Conservation (phyloP, 2,888 invertebrate genomes). For the Nemoura dubitans region DNA sequence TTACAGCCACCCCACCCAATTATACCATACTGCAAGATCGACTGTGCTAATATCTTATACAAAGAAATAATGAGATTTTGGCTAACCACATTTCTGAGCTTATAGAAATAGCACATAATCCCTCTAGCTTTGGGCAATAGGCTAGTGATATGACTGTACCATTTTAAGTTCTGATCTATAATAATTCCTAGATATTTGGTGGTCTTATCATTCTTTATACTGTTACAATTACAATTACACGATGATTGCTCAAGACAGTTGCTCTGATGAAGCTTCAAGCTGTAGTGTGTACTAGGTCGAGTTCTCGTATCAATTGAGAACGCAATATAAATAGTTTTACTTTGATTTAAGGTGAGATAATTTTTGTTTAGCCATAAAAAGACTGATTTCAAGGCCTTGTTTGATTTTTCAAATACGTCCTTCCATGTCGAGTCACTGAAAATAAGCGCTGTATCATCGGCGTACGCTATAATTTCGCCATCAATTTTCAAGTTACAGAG, state of each 20-base stretch:
- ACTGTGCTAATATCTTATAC: conserved; percentile 20
- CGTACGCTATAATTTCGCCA: no score
- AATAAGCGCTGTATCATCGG: no score
- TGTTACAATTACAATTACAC: background rate
- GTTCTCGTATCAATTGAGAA: conserved; percentile 1
- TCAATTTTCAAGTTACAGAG: no score
- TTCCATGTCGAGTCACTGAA: no score
- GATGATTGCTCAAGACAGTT: background rate
- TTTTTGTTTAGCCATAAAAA: background rate
- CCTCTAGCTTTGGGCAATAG: background rate
- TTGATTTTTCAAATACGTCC: background rate
- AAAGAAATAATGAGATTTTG: background rate
- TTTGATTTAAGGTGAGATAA: conserved; percentile 21
- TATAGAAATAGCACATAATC: conserved; percentile 32
- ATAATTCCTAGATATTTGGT: conserved; percentile 24
- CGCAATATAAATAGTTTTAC: background rate
- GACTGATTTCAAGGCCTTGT: background rate
- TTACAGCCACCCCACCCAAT: conserved; percentile 32
- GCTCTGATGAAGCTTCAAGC: background rate
- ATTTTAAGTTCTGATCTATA: conserved; percentile 20
- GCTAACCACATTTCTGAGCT: background rate
- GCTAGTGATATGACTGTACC: conserved; percentile 27
- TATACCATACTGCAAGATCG: conserved; percentile 24
- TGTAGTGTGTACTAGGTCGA: background rate
- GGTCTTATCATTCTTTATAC: background rate